A percentile compares a stretch with the other conserved stretches of the same genome.
Evolutionary conservation across 2,888 invertebrate species (phyloP).

Genomic region (Dryomyza anilis): DNA sequence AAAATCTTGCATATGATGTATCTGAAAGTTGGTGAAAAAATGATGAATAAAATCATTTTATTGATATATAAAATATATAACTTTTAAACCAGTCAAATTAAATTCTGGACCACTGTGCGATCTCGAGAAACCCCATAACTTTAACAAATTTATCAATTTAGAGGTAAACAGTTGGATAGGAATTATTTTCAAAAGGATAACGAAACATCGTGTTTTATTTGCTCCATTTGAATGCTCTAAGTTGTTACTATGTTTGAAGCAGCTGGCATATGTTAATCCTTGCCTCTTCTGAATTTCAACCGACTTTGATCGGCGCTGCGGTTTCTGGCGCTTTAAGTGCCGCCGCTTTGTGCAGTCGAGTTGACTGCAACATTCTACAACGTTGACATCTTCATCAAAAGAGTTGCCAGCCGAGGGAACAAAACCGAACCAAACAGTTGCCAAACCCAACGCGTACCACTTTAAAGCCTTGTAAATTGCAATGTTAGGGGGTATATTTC

Average conservation of each 20-base stretch:
- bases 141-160: too few species aligned
- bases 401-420: not conserved
- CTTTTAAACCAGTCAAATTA: too few species aligned
- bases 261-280: slow-evolving; percentile 13
- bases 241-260: not conserved
- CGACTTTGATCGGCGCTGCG: not conserved
- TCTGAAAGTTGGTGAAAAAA: too few species aligned
- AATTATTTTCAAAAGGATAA: too few species aligned
- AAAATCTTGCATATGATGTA: too few species aligned
- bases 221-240: too few species aligned
- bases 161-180: too few species aligned
- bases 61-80: too few species aligned
- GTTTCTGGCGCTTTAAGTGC: slow-evolving; percentile 12
- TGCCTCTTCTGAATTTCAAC: not conserved
- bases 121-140: too few species aligned
- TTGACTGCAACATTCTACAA: not conserved
- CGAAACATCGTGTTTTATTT: too few species aligned
- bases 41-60: too few species aligned
- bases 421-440: not conserved
- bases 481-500: slow-evolving; percentile 3
- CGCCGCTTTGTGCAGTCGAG: not conserved
- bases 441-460: not conserved
- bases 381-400: not conserved
- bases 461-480: slow-evolving; percentile 4
- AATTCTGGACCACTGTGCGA: too few species aligned